Evolutionary conservation across 2,113 vertebrate genomes (phyloP), one percentile per base, ranked within the genome.

Genomic region (Rousettus leschenaultii): DNA sequence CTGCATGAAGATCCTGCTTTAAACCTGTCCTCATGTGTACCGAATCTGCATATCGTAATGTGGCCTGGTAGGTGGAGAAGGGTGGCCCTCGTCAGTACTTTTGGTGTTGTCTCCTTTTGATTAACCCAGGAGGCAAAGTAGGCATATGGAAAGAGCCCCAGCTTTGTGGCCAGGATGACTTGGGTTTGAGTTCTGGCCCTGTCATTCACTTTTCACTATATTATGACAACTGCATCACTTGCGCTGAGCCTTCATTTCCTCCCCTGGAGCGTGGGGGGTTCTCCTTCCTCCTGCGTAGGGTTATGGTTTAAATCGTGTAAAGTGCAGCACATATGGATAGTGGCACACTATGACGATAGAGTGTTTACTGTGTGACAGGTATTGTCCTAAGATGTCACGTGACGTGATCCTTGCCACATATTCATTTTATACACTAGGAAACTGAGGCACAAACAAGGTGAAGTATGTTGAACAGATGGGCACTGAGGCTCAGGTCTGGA

Each of bases 391-490:
- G 18, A 33, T 51, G 22, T 12, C 57, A 6, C 0, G 4, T 85
- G 1, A 10, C 16, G 43, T 21, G 9, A 38, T 22, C 21, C 10
- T 55, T 4, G 0, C 16, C 28, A 3, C n/a, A 15, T 5, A 13
- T 53, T 45, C 26, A 15, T 63, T 71, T 70, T 33, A 24, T 2
- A n/a, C 21, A 28, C 4, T 0, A 45, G 65, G 68, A 89, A 78
- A 18, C 48, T 4, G 18, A 92, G 88, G 38, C 9, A 26, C 1
- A 45, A 45, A 57, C n/a, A 68, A 14, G 8, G 21, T 43, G 21
- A 40, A 33, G 24, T 53, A 4, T 40, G 11, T 33, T 57, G 53
- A 57, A 6, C 51, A 6, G 3, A 1, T 19, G 24, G n/a, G 18
- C 40, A 7, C 19, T n/a, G 70, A 48, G 43, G 35, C 19, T 16